Percentiles rank a stretch among this genome's conserved stretches.
phyloP scores from a whole-genome alignment of 2,888 invertebrate species.

The Dioctria rufipes region DNA sequence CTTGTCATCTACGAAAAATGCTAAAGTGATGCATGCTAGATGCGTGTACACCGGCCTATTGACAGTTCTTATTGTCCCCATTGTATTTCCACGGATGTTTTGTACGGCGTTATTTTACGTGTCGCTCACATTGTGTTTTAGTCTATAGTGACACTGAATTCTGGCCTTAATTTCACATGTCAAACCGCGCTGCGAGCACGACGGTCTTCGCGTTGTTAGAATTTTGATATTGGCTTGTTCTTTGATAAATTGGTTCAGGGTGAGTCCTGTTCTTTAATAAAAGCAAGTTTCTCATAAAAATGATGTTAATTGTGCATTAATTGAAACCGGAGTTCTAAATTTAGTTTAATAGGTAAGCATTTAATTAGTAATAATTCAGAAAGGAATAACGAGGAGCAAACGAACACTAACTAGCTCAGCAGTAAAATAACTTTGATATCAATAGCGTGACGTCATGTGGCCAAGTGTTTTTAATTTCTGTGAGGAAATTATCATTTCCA shows the following conservation, averaged over 20 bases:
- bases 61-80: too few species aligned
- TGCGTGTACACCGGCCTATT: too few species aligned
- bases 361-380: background rate
- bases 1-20: too few species aligned
- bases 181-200: background rate
- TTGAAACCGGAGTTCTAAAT: background rate
- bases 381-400: background rate
- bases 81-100: too few species aligned
- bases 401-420: background rate
- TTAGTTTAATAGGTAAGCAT: constrained; percentile 20
- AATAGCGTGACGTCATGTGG: constrained; percentile 34
- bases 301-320: too few species aligned
- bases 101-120: too few species aligned
- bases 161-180: background rate
- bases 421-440: background rate
- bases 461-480: constrained; percentile 26
- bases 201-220: background rate
- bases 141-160: too few species aligned
- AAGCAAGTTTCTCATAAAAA: too few species aligned
- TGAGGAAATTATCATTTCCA: constrained; percentile 27
- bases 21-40: too few species aligned
- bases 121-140: too few species aligned
- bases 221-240: background rate
- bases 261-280: background rate
- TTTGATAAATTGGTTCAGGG: constrained; percentile 5